Evolutionary conservation across 2,888 invertebrate species (phyloP).

Genomic region (Agonum fuliginosum): DNA sequence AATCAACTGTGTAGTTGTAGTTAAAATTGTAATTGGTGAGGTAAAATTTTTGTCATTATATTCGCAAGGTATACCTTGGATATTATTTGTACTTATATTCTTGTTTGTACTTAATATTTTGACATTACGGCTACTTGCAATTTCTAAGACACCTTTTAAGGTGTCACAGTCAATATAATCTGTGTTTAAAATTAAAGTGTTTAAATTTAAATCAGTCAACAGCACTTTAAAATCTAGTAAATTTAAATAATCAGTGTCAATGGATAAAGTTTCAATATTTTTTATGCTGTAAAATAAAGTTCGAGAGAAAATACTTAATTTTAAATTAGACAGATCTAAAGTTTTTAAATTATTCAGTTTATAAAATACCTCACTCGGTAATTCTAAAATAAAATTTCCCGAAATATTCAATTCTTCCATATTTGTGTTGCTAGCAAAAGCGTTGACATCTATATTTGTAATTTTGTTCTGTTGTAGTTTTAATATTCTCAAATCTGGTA

Average conservation of each 20-base stretch:
- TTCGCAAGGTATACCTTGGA: background rate
- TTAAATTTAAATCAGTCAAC: slow-evolving; percentile 39
- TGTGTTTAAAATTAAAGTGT: slow-evolving; percentile 38
- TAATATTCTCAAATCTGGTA: slow-evolving; percentile 78
- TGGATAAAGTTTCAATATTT: slow-evolving; percentile 37
- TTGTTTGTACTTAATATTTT: slow-evolving; percentile 5
- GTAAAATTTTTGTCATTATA: background rate
- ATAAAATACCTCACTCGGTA: slow-evolving; percentile 80
- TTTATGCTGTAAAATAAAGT: slow-evolving; percentile 3
- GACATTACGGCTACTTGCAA: background rate
- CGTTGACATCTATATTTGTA: slow-evolving; percentile 76
- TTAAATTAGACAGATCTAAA: slow-evolving; percentile 38
- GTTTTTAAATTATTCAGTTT: slow-evolving; percentile 66
- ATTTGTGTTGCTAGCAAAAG: slow-evolving; percentile 79
- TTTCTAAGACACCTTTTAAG: slow-evolving; percentile 19
- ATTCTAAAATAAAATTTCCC: slow-evolving; percentile 79
- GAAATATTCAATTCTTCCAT: slow-evolving; percentile 85
- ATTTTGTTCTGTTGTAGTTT: slow-evolving; percentile 82
- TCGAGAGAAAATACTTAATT: slow-evolving; percentile 12
- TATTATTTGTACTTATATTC: slow-evolving; percentile 6
- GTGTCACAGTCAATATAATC: slow-evolving; percentile 17
- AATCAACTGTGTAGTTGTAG: background rate
- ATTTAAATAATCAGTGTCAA: slow-evolving; percentile 41
- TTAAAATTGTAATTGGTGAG: background rate
- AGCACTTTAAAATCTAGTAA: slow-evolving; percentile 16